Evolutionary conservation across 2,888 invertebrate species (phyloP).

Genomic region (Tinea trinotella): DNA sequence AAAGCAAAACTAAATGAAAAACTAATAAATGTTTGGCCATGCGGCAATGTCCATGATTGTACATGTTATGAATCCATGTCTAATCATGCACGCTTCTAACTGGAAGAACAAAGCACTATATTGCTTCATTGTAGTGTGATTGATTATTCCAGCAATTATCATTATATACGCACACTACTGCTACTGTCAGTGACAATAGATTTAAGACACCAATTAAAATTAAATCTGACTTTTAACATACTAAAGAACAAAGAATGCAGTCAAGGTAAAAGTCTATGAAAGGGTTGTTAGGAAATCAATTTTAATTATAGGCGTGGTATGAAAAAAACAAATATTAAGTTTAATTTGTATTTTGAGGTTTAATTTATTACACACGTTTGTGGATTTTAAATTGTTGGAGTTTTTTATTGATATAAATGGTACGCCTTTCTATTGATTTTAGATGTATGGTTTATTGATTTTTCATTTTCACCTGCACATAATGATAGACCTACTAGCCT

Average conservation of each 20-base stretch:
- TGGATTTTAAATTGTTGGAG: not conserved
- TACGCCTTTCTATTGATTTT: conserved; percentile 8
- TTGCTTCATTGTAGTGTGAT: conserved; percentile 5
- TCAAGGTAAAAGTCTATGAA: not conserved
- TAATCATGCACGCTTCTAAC: conserved; percentile 2
- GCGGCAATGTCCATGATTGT: too few species aligned
- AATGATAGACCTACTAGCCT: too few species aligned
- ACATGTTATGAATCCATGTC: conserved; percentile 1
- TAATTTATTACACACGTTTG: not conserved
- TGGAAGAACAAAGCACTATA: not conserved
- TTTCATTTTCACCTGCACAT: not conserved
- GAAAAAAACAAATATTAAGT: conserved; percentile 1
- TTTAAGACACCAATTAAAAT: conserved; percentile 4
- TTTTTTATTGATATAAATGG: not conserved
- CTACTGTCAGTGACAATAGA: not conserved
- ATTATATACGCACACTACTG: conserved; percentile 1
- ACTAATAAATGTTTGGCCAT: too few species aligned
- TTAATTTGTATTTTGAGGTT: not conserved
- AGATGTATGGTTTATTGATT: not conserved
- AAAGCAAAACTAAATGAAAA: too few species aligned
- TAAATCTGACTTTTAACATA: not conserved
- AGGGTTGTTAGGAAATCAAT: conserved; percentile 5
- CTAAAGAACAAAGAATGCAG: not conserved
- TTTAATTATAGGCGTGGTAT: not conserved
- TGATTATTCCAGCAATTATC: not conserved